These are phyloP conservation scores for Caerostris darwini DNA, from an alignment of 1,140 invertebrate genomes.

Conservation along the genomic window DNA sequence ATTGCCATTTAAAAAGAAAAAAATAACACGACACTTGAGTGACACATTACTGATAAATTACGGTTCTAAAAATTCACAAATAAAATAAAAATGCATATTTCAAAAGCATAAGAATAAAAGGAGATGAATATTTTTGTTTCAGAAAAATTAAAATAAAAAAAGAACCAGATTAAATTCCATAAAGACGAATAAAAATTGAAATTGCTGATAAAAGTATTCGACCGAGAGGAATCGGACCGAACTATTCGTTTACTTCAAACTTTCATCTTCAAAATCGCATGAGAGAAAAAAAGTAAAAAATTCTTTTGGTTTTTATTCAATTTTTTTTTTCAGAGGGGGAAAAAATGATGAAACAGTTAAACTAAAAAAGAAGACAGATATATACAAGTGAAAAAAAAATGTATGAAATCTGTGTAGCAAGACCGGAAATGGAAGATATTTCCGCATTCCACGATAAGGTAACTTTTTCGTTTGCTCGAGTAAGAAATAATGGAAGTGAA, in stretches of 20 bases:
- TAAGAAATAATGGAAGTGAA: conserved; percentile 56
- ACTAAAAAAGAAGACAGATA: conserved; percentile 31
- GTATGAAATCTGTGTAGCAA: conserved; percentile 27
- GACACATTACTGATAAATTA: no score
- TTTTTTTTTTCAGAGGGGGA: background rate
- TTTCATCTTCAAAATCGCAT: conserved; percentile 65
- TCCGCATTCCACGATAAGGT: conserved; percentile 64
- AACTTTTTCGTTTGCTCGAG: conserved; percentile 57
- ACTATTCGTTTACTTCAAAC: conserved; percentile 64
- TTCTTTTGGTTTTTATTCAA: background rate
- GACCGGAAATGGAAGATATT: conserved; percentile 70
- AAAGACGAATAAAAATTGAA: conserved; percentile 30
- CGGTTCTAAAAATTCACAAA: no score
- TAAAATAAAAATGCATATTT: no score
- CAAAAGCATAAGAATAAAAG: no score
- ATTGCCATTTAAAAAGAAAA: no score
- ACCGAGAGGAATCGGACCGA: conserved; percentile 30
- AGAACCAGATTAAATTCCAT: background rate
- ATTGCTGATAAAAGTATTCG: conserved; percentile 53
- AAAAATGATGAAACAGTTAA: conserved; percentile 44
- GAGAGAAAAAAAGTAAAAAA: conserved; percentile 45
- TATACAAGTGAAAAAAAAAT: background rate
- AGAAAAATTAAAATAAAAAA: background rate
- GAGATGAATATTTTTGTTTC: no score
- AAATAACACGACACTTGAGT: no score